These are phyloP conservation scores for Andrena bicolor DNA, from an alignment of 2,888 invertebrate species.

Conservation along the genomic window DNA sequence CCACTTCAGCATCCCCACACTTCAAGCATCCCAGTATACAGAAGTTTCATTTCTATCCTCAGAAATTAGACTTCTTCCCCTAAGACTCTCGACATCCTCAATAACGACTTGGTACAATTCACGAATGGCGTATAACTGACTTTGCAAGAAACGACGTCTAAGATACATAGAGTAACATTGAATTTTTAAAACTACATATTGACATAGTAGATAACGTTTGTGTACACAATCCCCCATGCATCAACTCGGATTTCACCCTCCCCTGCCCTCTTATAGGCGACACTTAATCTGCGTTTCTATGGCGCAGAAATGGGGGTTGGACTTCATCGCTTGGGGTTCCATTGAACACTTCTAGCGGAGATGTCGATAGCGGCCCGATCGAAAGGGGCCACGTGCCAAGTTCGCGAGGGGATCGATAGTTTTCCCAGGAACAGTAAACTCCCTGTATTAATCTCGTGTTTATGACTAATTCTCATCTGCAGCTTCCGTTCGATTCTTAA, in stretches of 20 bases:
- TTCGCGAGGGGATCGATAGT: slow-evolving; percentile 50
- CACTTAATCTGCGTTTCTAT: slow-evolving; percentile 70
- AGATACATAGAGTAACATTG: background rate
- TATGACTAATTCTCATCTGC: slow-evolving; percentile 10
- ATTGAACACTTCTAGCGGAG: slow-evolving; percentile 51
- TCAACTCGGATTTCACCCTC: slow-evolving; percentile 51
- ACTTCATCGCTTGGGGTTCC: slow-evolving; percentile 44
- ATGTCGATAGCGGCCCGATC: slow-evolving; percentile 47
- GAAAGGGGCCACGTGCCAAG: slow-evolving; percentile 22
- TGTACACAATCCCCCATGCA: slow-evolving; percentile 22
- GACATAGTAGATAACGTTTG: slow-evolving; percentile 22
- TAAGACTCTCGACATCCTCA: too few species aligned
- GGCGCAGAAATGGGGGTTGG: slow-evolving; percentile 29
- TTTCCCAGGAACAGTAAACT: slow-evolving; percentile 45
- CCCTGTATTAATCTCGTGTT: slow-evolving; percentile 24
- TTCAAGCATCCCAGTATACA: too few species aligned
- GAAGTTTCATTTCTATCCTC: background rate
- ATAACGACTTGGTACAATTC: background rate
- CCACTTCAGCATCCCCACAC: too few species aligned
- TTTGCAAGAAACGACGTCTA: background rate
- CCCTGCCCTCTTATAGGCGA: slow-evolving; percentile 64
- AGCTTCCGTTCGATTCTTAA: background rate
- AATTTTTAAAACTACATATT: slow-evolving; percentile 24
- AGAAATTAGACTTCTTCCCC: background rate
- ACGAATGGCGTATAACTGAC: background rate